Base-by-base conservation (phyloP, 2,797 vertebrate genomes). In the Sandelia bainsii region DNA sequence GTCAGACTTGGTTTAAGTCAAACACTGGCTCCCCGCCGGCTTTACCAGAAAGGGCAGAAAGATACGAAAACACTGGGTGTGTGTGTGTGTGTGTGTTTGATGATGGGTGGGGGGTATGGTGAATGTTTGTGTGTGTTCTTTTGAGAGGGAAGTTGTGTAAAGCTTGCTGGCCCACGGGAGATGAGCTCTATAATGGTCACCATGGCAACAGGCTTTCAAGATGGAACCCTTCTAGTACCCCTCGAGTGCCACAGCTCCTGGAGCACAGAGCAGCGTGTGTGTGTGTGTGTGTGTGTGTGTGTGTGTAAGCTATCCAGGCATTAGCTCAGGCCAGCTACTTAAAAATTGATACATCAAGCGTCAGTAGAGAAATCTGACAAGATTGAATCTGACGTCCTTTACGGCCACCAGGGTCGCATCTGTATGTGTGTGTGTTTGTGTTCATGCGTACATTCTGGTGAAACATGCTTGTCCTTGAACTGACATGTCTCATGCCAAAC, bases 281-380 rank as follows among this genome's bases (percentile, higher is more conserved):
- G 62, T 61, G 61, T 74, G 81, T 75, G 44, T 51, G 49, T 52
- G 49, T 52, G 61, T 57, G 70, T 65, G 60, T 78, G 85, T 77
- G 86, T 77, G 75, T 75, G n/a, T 68, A 39, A 68, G 71, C 82
- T 81, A 83, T 72, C 70, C 75, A 74, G 70, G 70, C 77, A 27
- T 70, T 77, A 77, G 84, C 79, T 83, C 80, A 89, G 80, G 86
- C 80, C 80, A 80, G 87, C 90, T 90, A 81, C 88, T 93, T 91
- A 93, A 94, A 94, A 93, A 94, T 94, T 94, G 93, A 94, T 93
- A 92, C 83, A 90, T 94, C 90, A 93, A 92, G 89, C 89, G 48
- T 92, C 91, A 87, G 90, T 88, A 89, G 86, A 91, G 87, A 90
- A 87, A 90, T 89, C 77, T 93, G 90, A 91, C 80, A 60, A 91